Conservation (phyloP, 2,113 vertebrate species). For the Sardina pilchardus region DNA sequence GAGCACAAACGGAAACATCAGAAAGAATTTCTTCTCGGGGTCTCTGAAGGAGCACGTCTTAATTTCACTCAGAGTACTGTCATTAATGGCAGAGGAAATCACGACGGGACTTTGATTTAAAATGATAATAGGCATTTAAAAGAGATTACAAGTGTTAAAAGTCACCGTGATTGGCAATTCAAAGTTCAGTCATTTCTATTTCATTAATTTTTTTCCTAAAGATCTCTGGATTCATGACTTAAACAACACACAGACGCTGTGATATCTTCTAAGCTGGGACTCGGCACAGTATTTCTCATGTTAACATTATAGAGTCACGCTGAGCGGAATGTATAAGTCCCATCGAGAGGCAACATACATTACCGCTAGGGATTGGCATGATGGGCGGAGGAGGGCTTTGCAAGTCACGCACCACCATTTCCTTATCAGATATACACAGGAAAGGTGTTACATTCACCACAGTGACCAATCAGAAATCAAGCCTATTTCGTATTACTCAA, state of each 20-base stretch:
- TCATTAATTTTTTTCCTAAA: not conserved
- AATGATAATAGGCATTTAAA: not conserved
- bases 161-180: not conserved
- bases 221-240: too few species aligned
- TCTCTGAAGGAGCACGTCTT: constrained; percentile 33
- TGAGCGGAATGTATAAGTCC: too few species aligned
- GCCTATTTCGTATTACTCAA: too few species aligned
- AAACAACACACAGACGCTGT: not conserved
- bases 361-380: not conserved
- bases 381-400: too few species aligned
- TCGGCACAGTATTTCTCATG: too few species aligned
- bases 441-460: too few species aligned
- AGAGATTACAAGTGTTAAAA: not conserved
- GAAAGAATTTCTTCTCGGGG: constrained; percentile 66
- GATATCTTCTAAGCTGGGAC: not conserved
- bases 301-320: too few species aligned
- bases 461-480: too few species aligned
- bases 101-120: not conserved
- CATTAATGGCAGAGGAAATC: not conserved
- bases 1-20: constrained; percentile 58
- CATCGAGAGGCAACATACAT: not conserved
- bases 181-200: constrained; percentile 15
- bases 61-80: not conserved
- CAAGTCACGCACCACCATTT: too few species aligned
- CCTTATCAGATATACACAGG: too few species aligned